Base-by-base conservation (phyloP, 2,888 invertebrate species). In the Palloptera scutellata region DNA sequence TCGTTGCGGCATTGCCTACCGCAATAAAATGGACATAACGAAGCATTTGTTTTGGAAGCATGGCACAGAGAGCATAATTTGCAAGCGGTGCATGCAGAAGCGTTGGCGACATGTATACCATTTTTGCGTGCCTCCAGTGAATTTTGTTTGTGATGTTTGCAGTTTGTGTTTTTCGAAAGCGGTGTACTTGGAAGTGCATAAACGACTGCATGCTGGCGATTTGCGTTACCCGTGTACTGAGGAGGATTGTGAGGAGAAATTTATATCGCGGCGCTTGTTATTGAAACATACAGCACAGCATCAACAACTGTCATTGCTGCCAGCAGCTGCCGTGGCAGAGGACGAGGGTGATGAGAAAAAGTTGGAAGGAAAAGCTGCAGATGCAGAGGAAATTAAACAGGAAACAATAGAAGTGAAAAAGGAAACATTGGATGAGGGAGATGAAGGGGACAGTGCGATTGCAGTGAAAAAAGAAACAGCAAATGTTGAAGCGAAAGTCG, bases 81-180 rank as follows among this genome's bases (percentile, higher is more conserved):
- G 95, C 81, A 94, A 94, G 82, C 91, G 89, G 78, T 95, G 95
- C 82, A 84, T 94, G 62, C 94, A 95, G 79, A 95, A 95, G 80
- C 94, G 94, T 77, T 95, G 95, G 95, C 94, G 94, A 0, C 94
- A 95, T 83, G 92, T 95, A 8, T 95, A 95, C 86, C 95, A 95
- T 81, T 95, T 95, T 79, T 95, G 95, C 81, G 89, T 92, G 72
- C 95, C 95, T 52, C 94, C 95, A 3, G 85, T 88, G 11, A 87
- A 89, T 65, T 95, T 95, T 82, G 86, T 87, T 1, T 95, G 95
- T 85, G 95, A 95, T 74, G 91, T 93, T 79, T 95, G 95, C 81
- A 90, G 88, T 78, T 86, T 90, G 52, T 90, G 88, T 70, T 94
- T 95, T 79, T 88, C 91, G 4, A 89, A 87, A 77, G 93, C 95